Base-by-base conservation (phyloP, 2,888 invertebrate species). In the Limenitis arthemis region DNA sequence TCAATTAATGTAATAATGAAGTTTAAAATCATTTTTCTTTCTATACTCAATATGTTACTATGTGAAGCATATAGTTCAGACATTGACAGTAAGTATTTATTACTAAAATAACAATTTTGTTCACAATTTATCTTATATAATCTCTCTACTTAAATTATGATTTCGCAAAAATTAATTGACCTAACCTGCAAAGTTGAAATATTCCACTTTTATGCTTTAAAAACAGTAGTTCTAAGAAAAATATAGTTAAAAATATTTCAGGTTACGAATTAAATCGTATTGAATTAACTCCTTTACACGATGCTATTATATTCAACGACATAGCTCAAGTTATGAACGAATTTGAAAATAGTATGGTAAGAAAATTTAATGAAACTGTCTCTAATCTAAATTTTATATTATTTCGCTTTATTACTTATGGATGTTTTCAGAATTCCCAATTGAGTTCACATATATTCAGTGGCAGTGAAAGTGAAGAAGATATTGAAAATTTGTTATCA, bases 261-360 rank as follows among this genome's bases (percentile, higher is more conserved):
- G 81, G 75, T 64, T 62, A 66, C 42, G 79, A 79, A 62, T 62
- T 64, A 51, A 80, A 76, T 63, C 68, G 68, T 52, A 62, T 77
- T 55, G 81, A 79, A 64, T 59, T 69, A 37, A 67, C 71, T 44
- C 82, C 85, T 50, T 69, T 75, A 59, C 78, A 79, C 55, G 80
- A 84, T 61, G 75, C 80, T 7, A 75, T 85, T 46, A 76, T 85
- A 54, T 79, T 77, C 54, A 79, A 73, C 52, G 86, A 85, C 57
- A 73, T 85, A 30, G 76, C 82, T 37, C 83, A 85, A 59, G 73
- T 84, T 49, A 69, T 84, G 49, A 79, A 76, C 56, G 83, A 83
- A 46, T 72, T 81, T 51, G 77, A 78, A 61, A 76, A 69, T 51
- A 74, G 70, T 58, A 65, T 69, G 62, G 81, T 82, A 69, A 72